phyloP scores from a whole-genome alignment of 2,113 vertebrate genomes.

The Perca schrenkii region DNA sequence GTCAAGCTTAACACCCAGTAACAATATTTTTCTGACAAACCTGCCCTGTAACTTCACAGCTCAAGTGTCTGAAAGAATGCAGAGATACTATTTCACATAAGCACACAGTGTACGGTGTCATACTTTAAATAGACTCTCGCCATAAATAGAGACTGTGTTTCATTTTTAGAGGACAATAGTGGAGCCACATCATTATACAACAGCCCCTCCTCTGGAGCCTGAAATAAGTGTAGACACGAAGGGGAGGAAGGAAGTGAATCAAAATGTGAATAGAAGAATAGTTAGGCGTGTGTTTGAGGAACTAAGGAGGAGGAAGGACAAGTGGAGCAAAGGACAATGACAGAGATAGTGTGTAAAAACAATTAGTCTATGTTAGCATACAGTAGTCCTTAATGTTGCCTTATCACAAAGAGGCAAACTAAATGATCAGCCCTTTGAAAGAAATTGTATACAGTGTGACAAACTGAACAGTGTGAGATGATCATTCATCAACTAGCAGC shows the following conservation, averaged over 20 bases:
- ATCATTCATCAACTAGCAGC: neutral
- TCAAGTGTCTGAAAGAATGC: constrained; percentile 21
- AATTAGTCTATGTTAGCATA: neutral
- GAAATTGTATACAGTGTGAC: neutral
- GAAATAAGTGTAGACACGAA: constrained; percentile 30
- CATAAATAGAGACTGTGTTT: constrained; percentile 35
- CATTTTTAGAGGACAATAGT: constrained; percentile 45
- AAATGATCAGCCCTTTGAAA: neutral
- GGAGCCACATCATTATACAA: constrained; percentile 44
- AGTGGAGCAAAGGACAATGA: neutral
- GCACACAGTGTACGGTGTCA: neutral
- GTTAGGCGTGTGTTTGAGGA: constrained; percentile 2
- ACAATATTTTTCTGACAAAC: constrained; percentile 5
- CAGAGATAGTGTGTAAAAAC: neutral
- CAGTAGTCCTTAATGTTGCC: neutral
- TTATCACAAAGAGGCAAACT: neutral
- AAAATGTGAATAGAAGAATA: constrained; percentile 2
- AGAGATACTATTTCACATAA: neutral
- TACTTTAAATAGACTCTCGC: constrained; percentile 6
- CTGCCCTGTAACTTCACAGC: constrained; percentile 4
- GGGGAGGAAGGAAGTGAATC: constrained; percentile 31
- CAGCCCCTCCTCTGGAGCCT: constrained; percentile 32
- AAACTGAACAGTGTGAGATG: neutral
- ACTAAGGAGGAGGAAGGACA: constrained; percentile 12
- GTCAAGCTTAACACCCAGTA: neutral